Evolutionary conservation across 2,888 invertebrate species (phyloP).

Genomic region (Gibbula magus): DNA sequence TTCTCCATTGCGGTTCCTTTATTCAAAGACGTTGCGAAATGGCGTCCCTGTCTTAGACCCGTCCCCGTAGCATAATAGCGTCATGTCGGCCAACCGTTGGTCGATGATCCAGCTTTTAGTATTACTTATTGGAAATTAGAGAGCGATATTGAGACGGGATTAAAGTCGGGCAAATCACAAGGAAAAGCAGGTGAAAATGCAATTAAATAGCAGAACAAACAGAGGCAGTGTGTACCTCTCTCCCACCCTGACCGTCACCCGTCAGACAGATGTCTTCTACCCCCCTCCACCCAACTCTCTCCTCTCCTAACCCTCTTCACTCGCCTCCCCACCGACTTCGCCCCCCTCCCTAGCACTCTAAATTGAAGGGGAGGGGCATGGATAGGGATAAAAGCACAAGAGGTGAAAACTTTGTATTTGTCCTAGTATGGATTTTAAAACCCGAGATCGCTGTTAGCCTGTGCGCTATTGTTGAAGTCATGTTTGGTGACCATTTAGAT

Average conservation of each 20-base stretch:
- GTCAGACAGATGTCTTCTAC: neutral
- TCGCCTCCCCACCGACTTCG: neutral
- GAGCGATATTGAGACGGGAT: neutral
- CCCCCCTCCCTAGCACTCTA: neutral
- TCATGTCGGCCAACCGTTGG: neutral
- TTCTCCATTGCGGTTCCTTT: neutral
- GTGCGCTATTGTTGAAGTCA: constrained; percentile 24
- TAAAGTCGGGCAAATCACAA: constrained; percentile 13
- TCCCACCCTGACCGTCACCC: neutral
- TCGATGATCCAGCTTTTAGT: constrained; percentile 8
- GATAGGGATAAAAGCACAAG: constrained; percentile 2
- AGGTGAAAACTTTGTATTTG: constrained; percentile 29
- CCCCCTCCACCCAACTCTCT: neutral
- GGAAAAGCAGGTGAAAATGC: constrained; percentile 21
- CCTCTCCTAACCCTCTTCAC: neutral
- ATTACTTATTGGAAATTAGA: constrained; percentile 11
- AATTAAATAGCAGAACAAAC: constrained; percentile 22
- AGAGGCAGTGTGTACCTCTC: neutral
- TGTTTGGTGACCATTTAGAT: constrained; percentile 31
- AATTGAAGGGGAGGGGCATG: constrained; percentile 22
- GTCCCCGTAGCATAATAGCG: neutral
- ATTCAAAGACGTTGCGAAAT: neutral
- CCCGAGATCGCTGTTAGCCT: neutral
- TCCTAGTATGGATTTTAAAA: constrained; percentile 24
- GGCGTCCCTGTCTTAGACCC: neutral